Evolutionary conservation across 2,113 vertebrate species (phyloP).

Genomic region (Solea senegalensis): DNA sequence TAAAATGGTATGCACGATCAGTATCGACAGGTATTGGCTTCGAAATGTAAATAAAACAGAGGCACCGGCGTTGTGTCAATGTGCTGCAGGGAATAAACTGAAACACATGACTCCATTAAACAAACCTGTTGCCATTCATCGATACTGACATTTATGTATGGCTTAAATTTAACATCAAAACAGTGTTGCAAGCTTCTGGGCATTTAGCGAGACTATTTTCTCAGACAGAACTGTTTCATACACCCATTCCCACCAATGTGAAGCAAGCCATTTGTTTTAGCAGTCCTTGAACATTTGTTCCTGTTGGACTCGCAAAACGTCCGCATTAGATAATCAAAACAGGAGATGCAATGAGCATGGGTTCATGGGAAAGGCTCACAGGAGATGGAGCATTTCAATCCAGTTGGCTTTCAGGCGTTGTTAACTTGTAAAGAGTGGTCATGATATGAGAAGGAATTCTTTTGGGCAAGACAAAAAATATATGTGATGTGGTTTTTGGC

Average conservation of each 20-base stretch:
- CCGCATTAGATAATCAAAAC: constrained; percentile 21
- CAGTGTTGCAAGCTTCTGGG: background rate
- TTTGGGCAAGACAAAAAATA: too few relatives aligned
- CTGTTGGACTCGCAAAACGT: constrained; percentile 25
- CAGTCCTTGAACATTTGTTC: constrained; percentile 11
- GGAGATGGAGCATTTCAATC: constrained; percentile 28
- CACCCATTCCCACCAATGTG: background rate
- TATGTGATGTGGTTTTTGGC: too few relatives aligned
- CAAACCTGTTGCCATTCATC: background rate
- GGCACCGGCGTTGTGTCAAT: constrained; percentile 4
- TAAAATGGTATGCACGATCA: too few relatives aligned
- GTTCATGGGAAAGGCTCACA: constrained; percentile 46
- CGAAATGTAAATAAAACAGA: background rate
- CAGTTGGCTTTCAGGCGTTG: constrained; percentile 32
- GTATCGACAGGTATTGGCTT: too few relatives aligned
- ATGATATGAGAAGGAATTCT: background rate
- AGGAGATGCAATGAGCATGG: constrained; percentile 23
- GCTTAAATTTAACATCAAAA: constrained; percentile 9
- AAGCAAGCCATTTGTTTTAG: background rate
- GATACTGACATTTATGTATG: background rate
- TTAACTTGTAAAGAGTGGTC: constrained; percentile 49
- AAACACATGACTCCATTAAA: constrained; percentile 9
- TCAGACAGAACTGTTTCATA: background rate
- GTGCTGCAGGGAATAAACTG: constrained; percentile 3
- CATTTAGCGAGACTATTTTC: background rate